Percentiles rank a stretch among this genome's conserved stretches.
These are phyloP conservation scores for Pteropus alecto DNA, from an alignment of 2,113 vertebrate species.

Conservation along the genomic window DNA sequence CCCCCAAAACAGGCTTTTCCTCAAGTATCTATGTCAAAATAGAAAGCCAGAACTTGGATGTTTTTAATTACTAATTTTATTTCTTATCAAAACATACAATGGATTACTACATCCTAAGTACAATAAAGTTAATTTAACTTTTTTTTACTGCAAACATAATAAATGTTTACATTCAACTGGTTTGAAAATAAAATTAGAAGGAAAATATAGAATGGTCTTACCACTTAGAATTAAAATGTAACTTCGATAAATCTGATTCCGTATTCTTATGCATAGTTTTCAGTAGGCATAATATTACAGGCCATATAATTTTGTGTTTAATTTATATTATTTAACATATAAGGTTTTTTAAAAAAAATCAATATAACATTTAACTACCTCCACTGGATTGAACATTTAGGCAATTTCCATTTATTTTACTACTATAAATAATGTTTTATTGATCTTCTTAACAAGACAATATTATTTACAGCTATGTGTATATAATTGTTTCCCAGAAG, in stretches of 20 bases:
- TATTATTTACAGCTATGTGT: conserved; percentile 11
- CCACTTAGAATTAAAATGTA: background rate
- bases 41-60: background rate
- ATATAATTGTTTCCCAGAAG: background rate
- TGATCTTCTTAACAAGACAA: background rate
- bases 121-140: background rate
- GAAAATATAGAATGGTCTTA: background rate
- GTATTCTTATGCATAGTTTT: background rate
- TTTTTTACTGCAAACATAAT: background rate
- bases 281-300: background rate
- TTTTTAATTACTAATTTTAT: background rate
- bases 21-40: background rate
- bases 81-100: background rate
- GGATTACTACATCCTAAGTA: background rate
- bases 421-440: background rate
- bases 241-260: background rate
- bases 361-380: background rate
- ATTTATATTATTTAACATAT: background rate
- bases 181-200: background rate
- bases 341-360: background rate
- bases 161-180: background rate
- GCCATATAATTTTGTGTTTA: background rate
- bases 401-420: background rate
- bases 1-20: accelerated
- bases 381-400: background rate